Conservation (phyloP, 2,113 vertebrate species). For the Nothocercus nigrocapillus region DNA sequence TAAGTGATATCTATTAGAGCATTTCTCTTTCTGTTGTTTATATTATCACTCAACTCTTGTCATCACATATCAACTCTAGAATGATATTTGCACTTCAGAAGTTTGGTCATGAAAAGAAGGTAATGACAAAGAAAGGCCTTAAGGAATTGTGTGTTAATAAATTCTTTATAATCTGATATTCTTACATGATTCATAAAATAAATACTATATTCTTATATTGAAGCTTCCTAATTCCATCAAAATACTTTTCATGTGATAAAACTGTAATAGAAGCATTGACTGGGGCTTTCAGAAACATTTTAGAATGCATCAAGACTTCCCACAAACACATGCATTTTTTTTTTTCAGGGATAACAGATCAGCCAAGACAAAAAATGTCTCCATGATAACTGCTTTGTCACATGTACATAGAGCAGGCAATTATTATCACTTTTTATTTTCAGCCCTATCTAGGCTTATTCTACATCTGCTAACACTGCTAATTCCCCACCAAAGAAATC, state of each 20-base stretch:
- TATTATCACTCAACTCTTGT: slow-evolving; percentile 11
- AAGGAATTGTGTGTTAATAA: slow-evolving; percentile 18
- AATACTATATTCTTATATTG: neutral
- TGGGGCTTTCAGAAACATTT: slow-evolving; percentile 27
- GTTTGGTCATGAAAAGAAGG: neutral
- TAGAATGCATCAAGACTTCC: neutral
- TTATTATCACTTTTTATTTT: neutral
- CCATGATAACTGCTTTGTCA: neutral
- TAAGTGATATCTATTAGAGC: neutral
- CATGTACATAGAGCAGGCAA: neutral
- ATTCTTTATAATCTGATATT: slow-evolving; percentile 20
- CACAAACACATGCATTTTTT: slow-evolving; percentile 8
- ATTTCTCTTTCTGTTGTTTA: slow-evolving; percentile 40
- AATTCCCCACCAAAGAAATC: slow-evolving; percentile 1
- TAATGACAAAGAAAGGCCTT: slow-evolving; percentile 22
- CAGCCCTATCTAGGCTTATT: slow-evolving; percentile 1
- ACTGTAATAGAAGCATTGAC: neutral
- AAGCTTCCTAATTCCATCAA: neutral
- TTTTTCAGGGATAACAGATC: neutral
- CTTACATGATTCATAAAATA: neutral
- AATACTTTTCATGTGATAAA: neutral
- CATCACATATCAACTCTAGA: neutral
- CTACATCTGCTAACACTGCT: neutral
- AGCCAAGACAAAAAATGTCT: neutral
- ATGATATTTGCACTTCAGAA: neutral